Evolutionary conservation across 2,113 vertebrate species (phyloP).

Genomic region (Gymnorhina tibicen): DNA sequence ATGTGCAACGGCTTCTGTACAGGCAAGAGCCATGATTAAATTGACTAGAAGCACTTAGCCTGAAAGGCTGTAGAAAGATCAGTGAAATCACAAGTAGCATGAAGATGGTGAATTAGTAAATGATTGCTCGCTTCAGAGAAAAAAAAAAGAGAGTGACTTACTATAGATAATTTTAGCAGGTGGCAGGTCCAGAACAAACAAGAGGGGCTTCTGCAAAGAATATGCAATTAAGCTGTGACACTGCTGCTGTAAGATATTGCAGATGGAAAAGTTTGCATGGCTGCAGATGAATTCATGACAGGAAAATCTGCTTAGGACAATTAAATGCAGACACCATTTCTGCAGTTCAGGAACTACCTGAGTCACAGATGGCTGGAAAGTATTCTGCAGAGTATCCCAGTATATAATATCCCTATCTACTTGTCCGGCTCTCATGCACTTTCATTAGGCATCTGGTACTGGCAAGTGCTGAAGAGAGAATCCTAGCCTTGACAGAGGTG

Average conservation of each 20-base stretch:
- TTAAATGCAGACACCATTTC: slow-evolving; percentile 27
- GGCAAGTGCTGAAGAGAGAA: slow-evolving; percentile 49
- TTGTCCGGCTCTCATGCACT: slow-evolving; percentile 12
- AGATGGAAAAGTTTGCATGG: neutral
- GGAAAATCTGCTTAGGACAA: slow-evolving; percentile 37
- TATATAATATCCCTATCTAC: neutral
- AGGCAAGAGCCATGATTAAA: neutral
- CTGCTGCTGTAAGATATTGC: neutral
- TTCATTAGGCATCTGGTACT: slow-evolving; percentile 58
- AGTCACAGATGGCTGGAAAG: slow-evolving; percentile 36
- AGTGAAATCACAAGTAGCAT: neutral
- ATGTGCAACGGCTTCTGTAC: neutral
- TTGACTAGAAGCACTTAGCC: neutral
- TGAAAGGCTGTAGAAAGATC: neutral
- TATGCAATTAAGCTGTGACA: neutral
- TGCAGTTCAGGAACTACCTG: slow-evolving; percentile 43
- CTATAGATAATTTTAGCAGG: neutral
- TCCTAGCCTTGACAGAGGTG: slow-evolving; percentile 54
- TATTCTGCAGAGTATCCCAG: neutral
- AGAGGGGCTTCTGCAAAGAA: neutral
- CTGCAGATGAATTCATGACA: neutral
- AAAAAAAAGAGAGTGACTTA: neutral
- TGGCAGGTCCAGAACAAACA: neutral
- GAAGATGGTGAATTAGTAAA: neutral
- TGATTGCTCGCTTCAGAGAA: neutral